Evolutionary conservation across 1,140 invertebrate genomes (phyloP).

Genomic region (Eumaeus atala): DNA sequence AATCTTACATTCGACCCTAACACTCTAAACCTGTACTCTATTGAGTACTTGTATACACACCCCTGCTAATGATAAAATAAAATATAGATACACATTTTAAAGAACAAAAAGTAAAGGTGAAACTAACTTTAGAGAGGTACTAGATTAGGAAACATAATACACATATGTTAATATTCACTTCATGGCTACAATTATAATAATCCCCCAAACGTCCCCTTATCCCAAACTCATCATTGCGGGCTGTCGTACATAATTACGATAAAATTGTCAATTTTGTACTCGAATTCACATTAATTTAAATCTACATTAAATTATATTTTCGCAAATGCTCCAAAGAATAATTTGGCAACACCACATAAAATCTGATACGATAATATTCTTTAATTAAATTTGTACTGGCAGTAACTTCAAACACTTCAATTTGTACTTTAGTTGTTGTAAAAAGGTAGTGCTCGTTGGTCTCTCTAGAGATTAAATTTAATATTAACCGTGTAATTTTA

Average conservation of each 20-base stretch:
- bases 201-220: background rate
- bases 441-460: slow-evolving; percentile 54
- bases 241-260: slow-evolving; percentile 41
- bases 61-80: slow-evolving; percentile 29
- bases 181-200: background rate
- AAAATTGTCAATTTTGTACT: slow-evolving; percentile 49
- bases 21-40: slow-evolving; percentile 32
- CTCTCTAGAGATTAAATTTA: slow-evolving; percentile 32
- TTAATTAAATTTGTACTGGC: slow-evolving; percentile 72
- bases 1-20: slow-evolving; percentile 39
- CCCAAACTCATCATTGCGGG: slow-evolving; percentile 39
- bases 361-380: slow-evolving; percentile 46
- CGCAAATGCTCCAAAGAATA: slow-evolving; percentile 65
- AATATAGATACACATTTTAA: slow-evolving; percentile 12
- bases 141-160: slow-evolving; percentile 6
- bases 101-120: slow-evolving; percentile 8
- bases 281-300: slow-evolving; percentile 33
- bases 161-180: background rate
- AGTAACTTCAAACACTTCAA: slow-evolving; percentile 68
- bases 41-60: slow-evolving; percentile 33
- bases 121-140: slow-evolving; percentile 3
- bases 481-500: slow-evolving; percentile 40
- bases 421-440: slow-evolving; percentile 73
- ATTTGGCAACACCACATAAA: slow-evolving; percentile 72
- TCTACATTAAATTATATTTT: slow-evolving; percentile 50